phyloP scores from a whole-genome alignment of 2,888 invertebrate genomes.

The Petrophora chlorosata region DNA sequence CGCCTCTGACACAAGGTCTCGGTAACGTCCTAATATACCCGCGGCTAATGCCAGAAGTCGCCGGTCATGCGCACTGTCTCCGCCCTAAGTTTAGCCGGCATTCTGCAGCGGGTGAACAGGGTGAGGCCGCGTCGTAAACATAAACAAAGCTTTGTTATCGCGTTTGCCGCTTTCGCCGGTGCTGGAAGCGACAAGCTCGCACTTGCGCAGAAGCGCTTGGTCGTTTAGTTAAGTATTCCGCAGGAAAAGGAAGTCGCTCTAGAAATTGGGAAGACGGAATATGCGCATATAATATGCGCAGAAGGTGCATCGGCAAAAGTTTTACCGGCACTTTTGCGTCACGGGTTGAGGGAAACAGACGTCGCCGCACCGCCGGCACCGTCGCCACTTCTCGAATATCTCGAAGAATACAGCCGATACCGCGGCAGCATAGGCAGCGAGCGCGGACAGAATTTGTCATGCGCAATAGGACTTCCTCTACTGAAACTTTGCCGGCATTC shows the following conservation, averaged over 20 bases:
- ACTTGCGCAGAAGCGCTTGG: slow-evolving; percentile 11
- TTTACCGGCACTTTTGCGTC: slow-evolving; percentile 3
- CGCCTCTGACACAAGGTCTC: slow-evolving; percentile 5
- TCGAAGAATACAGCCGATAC: too few species aligned
- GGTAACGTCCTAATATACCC: background rate
- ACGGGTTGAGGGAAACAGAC: slow-evolving; percentile 4
- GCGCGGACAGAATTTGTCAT: too few species aligned
- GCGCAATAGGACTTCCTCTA: too few species aligned
- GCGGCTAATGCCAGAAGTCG: slow-evolving; percentile 1
- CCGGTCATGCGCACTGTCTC: slow-evolving; percentile 9
- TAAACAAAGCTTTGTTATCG: slow-evolving; percentile 20
- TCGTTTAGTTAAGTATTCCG: background rate
- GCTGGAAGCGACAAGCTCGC: slow-evolving; percentile 6
- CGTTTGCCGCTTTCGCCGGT: background rate
- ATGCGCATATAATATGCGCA: slow-evolving; percentile 4
- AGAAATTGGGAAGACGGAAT: too few species aligned
- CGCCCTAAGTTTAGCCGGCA: slow-evolving; percentile 7
- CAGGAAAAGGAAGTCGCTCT: slow-evolving; percentile 1
- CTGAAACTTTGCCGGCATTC: slow-evolving; percentile 10
- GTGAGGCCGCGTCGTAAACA: slow-evolving; percentile 20
- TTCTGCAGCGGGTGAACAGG: slow-evolving; percentile 4
- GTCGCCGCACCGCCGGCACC: too few species aligned
- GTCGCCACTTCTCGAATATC: too few species aligned
- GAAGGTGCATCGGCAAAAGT: background rate
- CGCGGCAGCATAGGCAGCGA: too few species aligned